phyloP scores from a whole-genome alignment of 2,888 invertebrate genomes.

The Abrostola tripartita region DNA sequence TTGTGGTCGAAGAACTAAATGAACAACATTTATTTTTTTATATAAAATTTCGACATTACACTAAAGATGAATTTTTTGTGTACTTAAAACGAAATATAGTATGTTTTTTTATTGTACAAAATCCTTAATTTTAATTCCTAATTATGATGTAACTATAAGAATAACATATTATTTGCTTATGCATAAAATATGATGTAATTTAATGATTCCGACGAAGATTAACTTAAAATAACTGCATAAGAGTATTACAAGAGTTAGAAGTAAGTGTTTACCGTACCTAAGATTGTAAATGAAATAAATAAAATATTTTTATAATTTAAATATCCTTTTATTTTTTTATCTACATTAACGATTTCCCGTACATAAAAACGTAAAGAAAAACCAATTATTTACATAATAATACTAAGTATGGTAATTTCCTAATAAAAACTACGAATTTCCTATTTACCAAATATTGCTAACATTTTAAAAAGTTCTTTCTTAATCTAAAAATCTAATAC shows the following conservation, averaged over 20 bases:
- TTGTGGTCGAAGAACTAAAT: slow-evolving; percentile 23
- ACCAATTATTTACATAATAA: not conserved
- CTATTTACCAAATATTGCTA: no score
- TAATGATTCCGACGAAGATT: slow-evolving; percentile 26
- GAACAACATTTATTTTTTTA: slow-evolving; percentile 20
- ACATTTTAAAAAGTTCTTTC: no score
- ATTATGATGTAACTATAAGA: slow-evolving; percentile 7
- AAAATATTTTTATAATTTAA: slow-evolving; percentile 41
- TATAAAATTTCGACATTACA: not conserved
- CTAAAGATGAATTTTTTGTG: slow-evolving; percentile 10
- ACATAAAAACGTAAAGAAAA: no score
- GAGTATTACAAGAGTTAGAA: slow-evolving; percentile 53
- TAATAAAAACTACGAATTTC: no score
- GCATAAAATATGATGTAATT: slow-evolving; percentile 20
- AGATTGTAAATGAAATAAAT: slow-evolving; percentile 63
- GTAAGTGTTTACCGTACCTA: slow-evolving; percentile 65
- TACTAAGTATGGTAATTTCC: not conserved
- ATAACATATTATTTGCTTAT: slow-evolving; percentile 12
- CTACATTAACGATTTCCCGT: not conserved
- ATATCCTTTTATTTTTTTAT: slow-evolving; percentile 25
- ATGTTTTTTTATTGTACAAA: slow-evolving; percentile 28
- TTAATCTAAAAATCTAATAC: no score
- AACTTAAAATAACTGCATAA: slow-evolving; percentile 29
- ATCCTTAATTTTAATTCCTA: slow-evolving; percentile 25
- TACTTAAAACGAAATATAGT: not conserved